A percentile compares a stretch with the other conserved stretches of the same genome.
Conservation (phyloP, 2,113 vertebrate genomes). For the Pelecanus crispus region DNA sequence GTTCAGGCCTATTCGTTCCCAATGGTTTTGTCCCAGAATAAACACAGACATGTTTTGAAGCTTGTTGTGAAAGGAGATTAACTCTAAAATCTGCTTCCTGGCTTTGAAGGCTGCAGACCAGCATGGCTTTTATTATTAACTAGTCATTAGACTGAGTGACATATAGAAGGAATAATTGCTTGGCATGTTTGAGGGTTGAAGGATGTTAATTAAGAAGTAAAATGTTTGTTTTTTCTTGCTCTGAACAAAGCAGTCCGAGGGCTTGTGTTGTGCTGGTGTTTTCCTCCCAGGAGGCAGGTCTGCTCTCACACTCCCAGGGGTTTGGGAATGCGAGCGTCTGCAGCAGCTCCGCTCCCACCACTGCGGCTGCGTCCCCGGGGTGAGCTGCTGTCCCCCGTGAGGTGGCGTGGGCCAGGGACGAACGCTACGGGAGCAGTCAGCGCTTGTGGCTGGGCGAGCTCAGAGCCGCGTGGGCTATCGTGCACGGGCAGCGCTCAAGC, state of each 20-base stretch:
- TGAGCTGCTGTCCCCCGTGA: background rate
- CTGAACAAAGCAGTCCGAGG: background rate
- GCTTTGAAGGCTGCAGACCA: conserved; percentile 24
- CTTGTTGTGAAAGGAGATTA: conserved; percentile 43
- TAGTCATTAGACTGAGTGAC: conserved; percentile 5
- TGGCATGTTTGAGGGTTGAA: background rate
- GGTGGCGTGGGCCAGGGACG: background rate
- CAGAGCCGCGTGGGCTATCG: rapidly evolving
- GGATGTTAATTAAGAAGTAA: conserved; percentile 33
- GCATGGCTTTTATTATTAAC: conserved; percentile 9
- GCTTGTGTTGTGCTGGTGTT: background rate
- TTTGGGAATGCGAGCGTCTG: background rate
- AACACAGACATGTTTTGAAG: conserved; percentile 39
- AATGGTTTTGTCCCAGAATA: conserved; percentile 27
- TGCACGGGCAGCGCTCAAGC: background rate
- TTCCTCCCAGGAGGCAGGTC: background rate
- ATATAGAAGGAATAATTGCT: background rate
- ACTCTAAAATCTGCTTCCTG: conserved; percentile 31
- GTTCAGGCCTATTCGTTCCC: background rate
- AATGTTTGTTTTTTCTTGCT: conserved; percentile 31
- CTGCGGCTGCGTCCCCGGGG: background rate
- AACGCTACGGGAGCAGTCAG: rapidly evolving
- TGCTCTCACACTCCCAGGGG: background rate
- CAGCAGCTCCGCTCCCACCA: background rate
- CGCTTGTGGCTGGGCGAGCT: background rate